Percentiles rank a stretch among this genome's conserved stretches.
These are phyloP conservation scores for Imbricaverruca yamaguchii DNA, from an alignment of 2,888 invertebrate genomes.

Conservation along the genomic window DNA sequence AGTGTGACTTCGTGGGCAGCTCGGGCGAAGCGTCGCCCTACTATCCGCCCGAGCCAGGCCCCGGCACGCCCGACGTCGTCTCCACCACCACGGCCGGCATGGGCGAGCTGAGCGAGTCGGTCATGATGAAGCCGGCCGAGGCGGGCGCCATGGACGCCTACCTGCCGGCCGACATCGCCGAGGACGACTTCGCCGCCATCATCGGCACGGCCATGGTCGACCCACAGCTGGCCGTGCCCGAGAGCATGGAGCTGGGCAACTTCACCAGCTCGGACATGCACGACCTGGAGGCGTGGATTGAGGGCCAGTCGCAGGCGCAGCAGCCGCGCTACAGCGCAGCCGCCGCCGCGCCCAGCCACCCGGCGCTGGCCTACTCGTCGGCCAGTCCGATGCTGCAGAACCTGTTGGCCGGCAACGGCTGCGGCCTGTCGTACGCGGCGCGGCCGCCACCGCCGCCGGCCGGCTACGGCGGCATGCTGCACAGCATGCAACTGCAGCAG, in stretches of 20 bases:
- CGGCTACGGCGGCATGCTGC: conserved; percentile 20
- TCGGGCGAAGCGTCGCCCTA: conserved; percentile 28
- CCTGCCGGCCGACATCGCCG: conserved; percentile 35
- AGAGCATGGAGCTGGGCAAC: conserved; percentile 35
- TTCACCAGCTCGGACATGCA: conserved; percentile 47
- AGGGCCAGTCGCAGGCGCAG: conserved; percentile 44
- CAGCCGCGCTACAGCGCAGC: conserved; percentile 23
- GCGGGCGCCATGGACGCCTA: conserved; percentile 22
- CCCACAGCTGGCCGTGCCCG: conserved; percentile 50
- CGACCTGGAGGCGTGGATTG: conserved; percentile 79
- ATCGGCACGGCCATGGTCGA: conserved; percentile 66
- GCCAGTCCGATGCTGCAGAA: conserved; percentile 64
- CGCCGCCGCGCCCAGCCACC: conserved; percentile 27
- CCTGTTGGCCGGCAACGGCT: conserved; percentile 50
- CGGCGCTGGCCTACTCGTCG: conserved; percentile 39
- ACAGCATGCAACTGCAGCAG: conserved; percentile 16
- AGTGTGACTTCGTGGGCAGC: conserved; percentile 25
- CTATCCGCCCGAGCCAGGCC: conserved; percentile 33
- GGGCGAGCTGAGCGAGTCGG: conserved; percentile 54
- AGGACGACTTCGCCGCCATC: conserved; percentile 39
- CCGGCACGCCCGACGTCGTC: conserved; percentile 50
- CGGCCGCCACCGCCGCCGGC: conserved; percentile 22
- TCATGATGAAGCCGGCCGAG: conserved; percentile 43
- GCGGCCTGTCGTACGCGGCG: conserved; percentile 28
- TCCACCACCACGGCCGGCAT: conserved; percentile 77